These are phyloP conservation scores for Calliphora vicina DNA, from an alignment of 1,140 invertebrate genomes.

Conservation along the genomic window DNA sequence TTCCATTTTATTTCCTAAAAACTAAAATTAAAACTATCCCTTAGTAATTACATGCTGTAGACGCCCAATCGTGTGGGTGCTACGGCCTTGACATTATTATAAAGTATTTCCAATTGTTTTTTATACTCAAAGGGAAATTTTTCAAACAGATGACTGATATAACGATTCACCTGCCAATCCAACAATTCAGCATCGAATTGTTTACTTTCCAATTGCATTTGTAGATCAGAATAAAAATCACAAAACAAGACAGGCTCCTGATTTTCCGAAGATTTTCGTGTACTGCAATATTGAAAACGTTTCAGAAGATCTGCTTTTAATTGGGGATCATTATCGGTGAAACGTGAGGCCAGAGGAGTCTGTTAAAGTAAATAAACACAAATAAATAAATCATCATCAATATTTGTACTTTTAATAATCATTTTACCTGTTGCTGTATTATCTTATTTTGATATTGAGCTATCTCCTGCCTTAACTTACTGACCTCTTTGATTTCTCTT, in stretches of 20 bases:
- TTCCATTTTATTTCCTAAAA: too few species aligned
- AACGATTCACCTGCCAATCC: slow-evolving; percentile 52
- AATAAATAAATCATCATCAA: too few species aligned
- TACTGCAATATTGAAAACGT: slow-evolving; percentile 60
- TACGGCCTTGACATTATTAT: neutral
- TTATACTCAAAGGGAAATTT: slow-evolving; percentile 20
- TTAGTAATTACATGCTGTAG: neutral
- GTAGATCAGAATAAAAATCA: slow-evolving; percentile 61
- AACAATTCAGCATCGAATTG: slow-evolving; percentile 58
- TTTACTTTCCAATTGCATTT: slow-evolving; percentile 60
- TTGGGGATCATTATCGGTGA: slow-evolving; percentile 37
- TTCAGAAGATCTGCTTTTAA: slow-evolving; percentile 53
- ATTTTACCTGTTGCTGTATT: slow-evolving; percentile 54
- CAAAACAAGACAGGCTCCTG: slow-evolving; percentile 61
- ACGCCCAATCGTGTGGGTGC: neutral
- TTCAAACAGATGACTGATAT: slow-evolving; percentile 2
- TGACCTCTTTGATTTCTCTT: slow-evolving; percentile 56
- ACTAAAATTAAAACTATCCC: neutral
- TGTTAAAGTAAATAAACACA: slow-evolving; percentile 2
- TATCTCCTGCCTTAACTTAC: slow-evolving; percentile 55
- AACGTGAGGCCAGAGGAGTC: slow-evolving; percentile 45
- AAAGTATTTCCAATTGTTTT: slow-evolving; percentile 25
- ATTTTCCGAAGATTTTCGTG: slow-evolving; percentile 49
- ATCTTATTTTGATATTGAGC: slow-evolving; percentile 54
- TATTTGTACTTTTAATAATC: too few species aligned